Evolutionary conservation across 2,888 invertebrate species (phyloP), one percentile per base, ranked within the genome.

Genomic region (Thelaira solivaga): DNA sequence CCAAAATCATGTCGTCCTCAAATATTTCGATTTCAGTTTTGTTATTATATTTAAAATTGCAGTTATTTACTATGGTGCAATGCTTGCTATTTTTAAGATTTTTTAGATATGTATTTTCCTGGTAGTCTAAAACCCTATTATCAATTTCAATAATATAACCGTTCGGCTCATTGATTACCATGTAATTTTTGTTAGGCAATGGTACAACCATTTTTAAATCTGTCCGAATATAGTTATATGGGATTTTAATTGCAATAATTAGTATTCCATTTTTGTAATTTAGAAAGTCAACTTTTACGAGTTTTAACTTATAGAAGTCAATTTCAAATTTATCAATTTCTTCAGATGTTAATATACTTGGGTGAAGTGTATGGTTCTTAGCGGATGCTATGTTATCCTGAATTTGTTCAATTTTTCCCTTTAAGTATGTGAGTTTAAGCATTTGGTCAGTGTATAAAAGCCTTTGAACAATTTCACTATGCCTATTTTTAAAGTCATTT

Each of bases 381-480:
- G 49, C 29, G 4, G 16, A 29, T 13, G 8, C 29, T 29, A 24
- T 49, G n/a, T 49, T 49, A 13, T 49, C 41, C 13, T 41, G 41
- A n/a, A 41, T 41, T 26, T 24, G 22, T 26, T 24, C 47, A 26
- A 55, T 62, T 51, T 72, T 53, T 13, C 31, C 45, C 26, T 73
- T 47, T 16, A 64, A 16, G 47, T 39, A 49, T 16, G 31, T 24
- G 11, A 59, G 31, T 49, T 71, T 71, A n/a, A 49, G 13, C 41
- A 61, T 71, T 59, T 71, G 71, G 39, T 41, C 51, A 13, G 39
- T 39, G 31, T 49, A 71, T 16, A 71, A 22, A 34, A 55, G 18
- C 11, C 26, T 18, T 29, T 11, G 41, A 22, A 22, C 10, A 16
- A 73, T 73, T 57, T 73, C 62, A 24, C 22, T 53, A 5, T 64